Base-by-base conservation (phyloP, 2,113 vertebrate genomes). In the Cromileptes altivelis region DNA sequence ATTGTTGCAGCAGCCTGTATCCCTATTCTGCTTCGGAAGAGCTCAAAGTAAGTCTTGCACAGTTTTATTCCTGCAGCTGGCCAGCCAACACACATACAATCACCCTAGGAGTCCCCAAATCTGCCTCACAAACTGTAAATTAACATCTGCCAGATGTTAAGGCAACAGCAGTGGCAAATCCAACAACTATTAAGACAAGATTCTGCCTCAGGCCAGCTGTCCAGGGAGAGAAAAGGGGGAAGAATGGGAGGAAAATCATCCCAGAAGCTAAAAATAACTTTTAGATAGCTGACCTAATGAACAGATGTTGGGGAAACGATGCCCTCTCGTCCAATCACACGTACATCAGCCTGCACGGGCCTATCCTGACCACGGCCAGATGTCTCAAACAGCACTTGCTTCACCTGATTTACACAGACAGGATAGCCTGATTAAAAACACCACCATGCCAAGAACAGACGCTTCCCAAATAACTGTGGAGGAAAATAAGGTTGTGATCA, bases 271-370 rank as follows among this genome's bases (percentile, higher is more conserved):
- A 89, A 90, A 88, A 92, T 88, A 88, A 18, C 9, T 81, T 86
- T 75, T 57, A 60, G 57, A 71, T 47, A 60, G 53, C 71, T 81
- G 67, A 81, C 80, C 70, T 75, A 56, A 89, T 87, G 82, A 92
- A 75, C 89, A 91, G 89, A 88, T 93, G 85, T 84, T 85, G 63
- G 68, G 78, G 37, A 89, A 45, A 69, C 42, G 85, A 73, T 40
- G 77, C 75, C 52, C 33, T 37, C 42, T 21, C 27, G 33, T 53
- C 63, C 14, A 53, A 62, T 81, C 62, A 67, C 18, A 73, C 45
- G 67, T 23, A 40, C 49, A 85, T 50, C 80, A 65, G 71, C 25
- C 49, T 75, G 62, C 45, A 70, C 45, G 53, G 72, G 33, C 58
- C 47, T n/a, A 68, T 42, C 71, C 68, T 67, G 77, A 80, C 62